Evolutionary conservation across 2,113 vertebrate genomes (phyloP), one percentile per base, ranked within the genome.

Genomic region (Apeltes quadracus): DNA sequence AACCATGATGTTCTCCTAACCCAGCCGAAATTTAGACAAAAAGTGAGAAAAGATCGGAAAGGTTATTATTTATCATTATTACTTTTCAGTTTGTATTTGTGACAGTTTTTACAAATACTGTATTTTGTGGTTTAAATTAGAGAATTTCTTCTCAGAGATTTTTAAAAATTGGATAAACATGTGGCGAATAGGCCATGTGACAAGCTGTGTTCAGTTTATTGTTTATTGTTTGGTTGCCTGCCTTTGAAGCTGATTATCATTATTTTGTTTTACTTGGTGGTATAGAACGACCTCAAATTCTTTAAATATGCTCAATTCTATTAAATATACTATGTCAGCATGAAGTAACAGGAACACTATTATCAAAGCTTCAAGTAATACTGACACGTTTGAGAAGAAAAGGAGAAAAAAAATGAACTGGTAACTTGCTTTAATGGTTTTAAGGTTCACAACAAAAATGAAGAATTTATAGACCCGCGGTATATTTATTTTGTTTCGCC

Each of bases 381-480:
- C 22, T 23, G 48, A 54, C 12, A 59, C 14, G 9, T 44, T 12
- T 27, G 61, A 23, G 54, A 5, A 51, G 22, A 53, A 43, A 54
- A 65, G 34, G 29, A 4, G 18, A 61, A 18, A 25, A 18, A 25
- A 23, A 34, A 15, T 65, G 44, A 29, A 56, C 53, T 58, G 46
- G 27, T 43, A 34, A 46, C 13, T 32, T 62, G 58, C 61, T 63
- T 32, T 63, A 51, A 76, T 62, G 59, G 3, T 55, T 62, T 62
- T 5, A 15, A 38, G 10, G 56, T 46, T 61, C 56, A 58, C 59
- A 1, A 7, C 9, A 57, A 10, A 7, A 55, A 59, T 54, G 11
- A 29, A 72, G 53, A 76, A 77, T 55, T n/a, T 72, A 3, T 34
- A 71, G 70, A 53, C 61, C 20, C 50, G 29, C 36, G 1, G 16